phyloP scores from a whole-genome alignment of 2,888 invertebrate genomes.

The Empis livida region DNA sequence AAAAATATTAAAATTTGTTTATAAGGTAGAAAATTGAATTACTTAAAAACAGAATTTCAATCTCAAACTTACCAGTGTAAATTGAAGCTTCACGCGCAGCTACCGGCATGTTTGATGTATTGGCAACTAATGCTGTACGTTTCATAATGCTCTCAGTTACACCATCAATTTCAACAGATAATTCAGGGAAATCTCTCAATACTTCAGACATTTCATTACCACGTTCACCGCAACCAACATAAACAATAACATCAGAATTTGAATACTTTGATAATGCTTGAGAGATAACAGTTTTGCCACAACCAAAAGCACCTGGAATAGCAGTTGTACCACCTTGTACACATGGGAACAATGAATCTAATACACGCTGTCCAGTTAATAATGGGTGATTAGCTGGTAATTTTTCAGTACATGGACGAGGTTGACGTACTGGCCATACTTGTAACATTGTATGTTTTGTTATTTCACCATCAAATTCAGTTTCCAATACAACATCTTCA shows the following conservation, averaged over 20 bases:
- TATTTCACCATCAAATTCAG: conserved; percentile 95
- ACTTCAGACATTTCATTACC: conserved; percentile 99
- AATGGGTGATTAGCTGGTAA: conserved; percentile 96
- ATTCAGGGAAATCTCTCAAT: conserved; percentile 95
- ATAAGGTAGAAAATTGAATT: neutral
- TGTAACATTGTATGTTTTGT: conserved; percentile 93
- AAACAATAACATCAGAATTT: conserved; percentile 98
- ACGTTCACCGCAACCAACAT: conserved; percentile 99
- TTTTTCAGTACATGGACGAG: conserved; percentile 94
- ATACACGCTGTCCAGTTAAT: conserved; percentile 93
- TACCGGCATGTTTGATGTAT: conserved; percentile 99
- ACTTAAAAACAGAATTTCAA: neutral
- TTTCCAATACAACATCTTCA: conserved; percentile 90
- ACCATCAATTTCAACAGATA: conserved; percentile 95
- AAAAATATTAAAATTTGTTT: conserved; percentile 1
- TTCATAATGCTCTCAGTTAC: conserved; percentile 98
- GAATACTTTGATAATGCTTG: conserved; percentile 99
- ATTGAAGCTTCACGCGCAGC: conserved; percentile 99
- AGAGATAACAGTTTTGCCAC: conserved; percentile 99
- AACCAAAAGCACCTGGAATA: conserved; percentile 99
- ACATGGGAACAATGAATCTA: conserved; percentile 98
- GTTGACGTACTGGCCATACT: conserved; percentile 99
- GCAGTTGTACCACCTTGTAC: conserved; percentile 98
- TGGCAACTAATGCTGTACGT: conserved; percentile 96
- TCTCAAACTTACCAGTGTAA: conserved; percentile 63